A percentile compares a stretch with the other conserved stretches of the same genome.
Evolutionary conservation across 2,113 vertebrate genomes (phyloP).

Genomic region (Tragelaphus scriptus): DNA sequence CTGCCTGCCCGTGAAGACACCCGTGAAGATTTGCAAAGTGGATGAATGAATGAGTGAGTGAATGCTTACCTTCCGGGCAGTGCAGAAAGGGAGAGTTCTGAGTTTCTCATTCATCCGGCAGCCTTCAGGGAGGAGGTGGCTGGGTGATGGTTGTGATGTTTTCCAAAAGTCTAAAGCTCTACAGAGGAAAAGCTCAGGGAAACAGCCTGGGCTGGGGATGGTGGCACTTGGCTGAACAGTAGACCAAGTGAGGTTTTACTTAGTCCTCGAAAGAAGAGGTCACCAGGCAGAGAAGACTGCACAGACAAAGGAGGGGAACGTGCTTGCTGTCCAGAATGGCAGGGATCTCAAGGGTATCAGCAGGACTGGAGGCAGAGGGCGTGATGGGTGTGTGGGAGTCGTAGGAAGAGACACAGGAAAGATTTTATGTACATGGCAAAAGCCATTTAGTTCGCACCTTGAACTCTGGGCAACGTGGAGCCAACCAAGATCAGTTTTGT

Average conservation of each 20-base stretch:
- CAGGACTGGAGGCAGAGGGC: background rate
- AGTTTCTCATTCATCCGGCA: rapidly evolving
- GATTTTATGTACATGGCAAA: background rate
- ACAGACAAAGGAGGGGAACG: background rate
- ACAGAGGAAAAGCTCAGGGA: background rate
- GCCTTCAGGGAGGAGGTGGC: background rate
- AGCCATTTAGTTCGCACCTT: background rate
- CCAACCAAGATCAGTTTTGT: background rate
- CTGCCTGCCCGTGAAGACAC: background rate
- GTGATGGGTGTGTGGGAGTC: too few relatives aligned
- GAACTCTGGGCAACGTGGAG: background rate
- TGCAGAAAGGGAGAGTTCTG: too few relatives aligned
- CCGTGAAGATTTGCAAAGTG: background rate
- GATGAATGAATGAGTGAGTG: background rate
- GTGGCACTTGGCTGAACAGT: background rate
- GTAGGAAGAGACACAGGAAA: background rate
- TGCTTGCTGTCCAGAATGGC: too few relatives aligned
- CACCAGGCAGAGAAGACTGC: background rate
- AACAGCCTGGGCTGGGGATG: background rate
- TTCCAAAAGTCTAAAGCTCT: background rate
- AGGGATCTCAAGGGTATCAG: background rate
- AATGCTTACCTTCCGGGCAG: rapidly evolving
- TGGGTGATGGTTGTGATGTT: background rate
- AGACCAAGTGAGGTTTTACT: background rate
- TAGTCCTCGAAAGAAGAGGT: background rate